Evolutionary conservation across 2,888 invertebrate genomes (phyloP).

Genomic region (Tolmerus cingulatus): DNA sequence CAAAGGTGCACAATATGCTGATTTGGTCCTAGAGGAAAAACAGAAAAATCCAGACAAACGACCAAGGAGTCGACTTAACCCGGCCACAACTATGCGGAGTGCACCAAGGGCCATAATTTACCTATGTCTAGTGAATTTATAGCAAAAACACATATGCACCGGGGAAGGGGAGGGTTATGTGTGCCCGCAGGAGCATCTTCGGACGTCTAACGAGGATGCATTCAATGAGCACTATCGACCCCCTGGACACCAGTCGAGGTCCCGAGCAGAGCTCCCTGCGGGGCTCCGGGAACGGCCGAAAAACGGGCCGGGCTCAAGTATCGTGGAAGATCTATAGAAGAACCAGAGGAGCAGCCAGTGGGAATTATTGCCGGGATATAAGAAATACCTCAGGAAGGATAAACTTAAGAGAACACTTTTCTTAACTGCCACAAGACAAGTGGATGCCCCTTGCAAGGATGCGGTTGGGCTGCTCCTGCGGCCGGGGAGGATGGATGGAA

Average conservation of each 20-base stretch:
- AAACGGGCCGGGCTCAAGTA: conserved; percentile 45
- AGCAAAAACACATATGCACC: conserved; percentile 44
- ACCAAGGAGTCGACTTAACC: not conserved
- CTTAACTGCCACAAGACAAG: conserved; percentile 40
- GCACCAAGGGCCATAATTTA: conserved; percentile 45
- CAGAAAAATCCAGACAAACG: not conserved
- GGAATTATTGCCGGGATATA: conserved; percentile 46
- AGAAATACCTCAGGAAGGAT: conserved; percentile 49
- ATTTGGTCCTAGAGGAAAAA: not conserved
- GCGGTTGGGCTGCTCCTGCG: conserved; percentile 22
- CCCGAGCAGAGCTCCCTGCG: not conserved
- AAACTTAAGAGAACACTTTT: conserved; percentile 47
- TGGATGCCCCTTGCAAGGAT: conserved; percentile 38
- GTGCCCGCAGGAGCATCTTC: not conserved
- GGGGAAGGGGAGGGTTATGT: not conserved
- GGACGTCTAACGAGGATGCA: conserved; percentile 24
- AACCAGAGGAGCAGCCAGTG: conserved; percentile 41
- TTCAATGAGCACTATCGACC: conserved; percentile 36
- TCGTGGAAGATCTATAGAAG: conserved; percentile 49
- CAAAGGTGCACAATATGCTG: conserved; percentile 16
- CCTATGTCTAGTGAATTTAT: conserved; percentile 48
- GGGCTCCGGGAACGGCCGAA: conserved; percentile 20
- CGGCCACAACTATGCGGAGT: conserved; percentile 1
- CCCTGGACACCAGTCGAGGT: not conserved
- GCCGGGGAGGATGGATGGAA: conserved; percentile 36